Percentiles rank a stretch among this genome's conserved stretches.
These are phyloP conservation scores for Chroicocephalus ridibundus DNA, from an alignment of 2,113 vertebrate genomes.

Conservation along the genomic window DNA sequence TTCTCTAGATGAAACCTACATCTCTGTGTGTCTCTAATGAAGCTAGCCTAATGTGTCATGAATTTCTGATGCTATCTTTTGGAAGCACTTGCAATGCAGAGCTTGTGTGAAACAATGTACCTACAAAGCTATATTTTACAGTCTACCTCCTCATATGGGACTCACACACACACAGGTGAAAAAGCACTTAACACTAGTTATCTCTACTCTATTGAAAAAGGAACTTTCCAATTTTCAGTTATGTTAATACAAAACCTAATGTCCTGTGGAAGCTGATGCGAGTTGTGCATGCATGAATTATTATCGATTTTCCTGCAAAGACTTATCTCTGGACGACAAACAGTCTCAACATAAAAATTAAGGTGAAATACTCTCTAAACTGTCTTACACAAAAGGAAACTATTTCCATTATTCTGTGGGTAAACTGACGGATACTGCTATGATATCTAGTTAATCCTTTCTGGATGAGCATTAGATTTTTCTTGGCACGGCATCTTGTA, in stretches of 20 bases:
- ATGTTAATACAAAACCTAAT: constrained; percentile 53
- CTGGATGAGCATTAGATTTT: constrained; percentile 49
- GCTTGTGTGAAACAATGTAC: background rate
- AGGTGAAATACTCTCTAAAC: constrained; percentile 49
- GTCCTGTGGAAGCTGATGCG: constrained; percentile 56
- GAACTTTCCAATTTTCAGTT: constrained; percentile 62
- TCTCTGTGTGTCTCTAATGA: background rate
- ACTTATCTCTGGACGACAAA: constrained; percentile 61
- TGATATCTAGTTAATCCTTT: constrained; percentile 59
- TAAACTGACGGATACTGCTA: constrained; percentile 35
- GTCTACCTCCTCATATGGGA: background rate
- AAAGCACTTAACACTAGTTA: constrained; percentile 16
- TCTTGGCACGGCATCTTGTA: constrained; percentile 30
- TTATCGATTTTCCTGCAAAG: constrained; percentile 66
- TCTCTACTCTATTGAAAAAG: constrained; percentile 45
- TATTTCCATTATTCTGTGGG: constrained; percentile 29
- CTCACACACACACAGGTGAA: background rate
- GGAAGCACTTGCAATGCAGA: background rate
- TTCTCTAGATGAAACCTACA: background rate
- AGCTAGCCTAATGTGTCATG: background rate
- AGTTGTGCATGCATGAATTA: constrained; percentile 57
- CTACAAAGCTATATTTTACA: background rate
- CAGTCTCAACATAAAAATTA: constrained; percentile 50
- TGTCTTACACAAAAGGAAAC: constrained; percentile 31
- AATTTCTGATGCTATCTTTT: constrained; percentile 10